phyloP scores from a whole-genome alignment of 37 sponge, comb jelly and placozoan species.

The Amphimedon queenslandica region DNA sequence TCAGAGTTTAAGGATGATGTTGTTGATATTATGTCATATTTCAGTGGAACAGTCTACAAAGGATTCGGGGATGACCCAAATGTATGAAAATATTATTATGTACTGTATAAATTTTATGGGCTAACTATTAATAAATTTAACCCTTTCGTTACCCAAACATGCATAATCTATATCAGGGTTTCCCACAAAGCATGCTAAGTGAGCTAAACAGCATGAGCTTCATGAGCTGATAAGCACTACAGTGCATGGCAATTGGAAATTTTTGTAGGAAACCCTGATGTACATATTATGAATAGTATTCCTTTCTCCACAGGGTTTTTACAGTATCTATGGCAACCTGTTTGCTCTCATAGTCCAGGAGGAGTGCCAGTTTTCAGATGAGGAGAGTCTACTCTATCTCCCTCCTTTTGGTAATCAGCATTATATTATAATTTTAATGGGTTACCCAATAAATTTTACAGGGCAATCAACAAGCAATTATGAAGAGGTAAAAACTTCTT shows the following conservation, averaged over 20 bases:
- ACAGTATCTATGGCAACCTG: conserved; percentile 64
- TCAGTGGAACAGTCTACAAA: conserved; percentile 67
- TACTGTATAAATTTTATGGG: too few species aligned
- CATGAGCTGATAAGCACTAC: too few species aligned
- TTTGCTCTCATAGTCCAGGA: conserved; percentile 76
- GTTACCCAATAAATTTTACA: neutral
- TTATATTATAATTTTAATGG: neutral
- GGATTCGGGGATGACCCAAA: conserved; percentile 85
- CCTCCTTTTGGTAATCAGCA: conserved; percentile 47
- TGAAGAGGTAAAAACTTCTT: conserved; percentile 54
- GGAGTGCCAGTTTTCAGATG: conserved; percentile 54
- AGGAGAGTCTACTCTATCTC: conserved; percentile 22
- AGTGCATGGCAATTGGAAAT: too few species aligned
- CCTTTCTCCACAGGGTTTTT: conserved; percentile 67
- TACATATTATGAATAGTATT: neutral
- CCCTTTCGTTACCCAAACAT: too few species aligned
- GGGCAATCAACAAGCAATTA: conserved; percentile 48
- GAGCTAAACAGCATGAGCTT: too few species aligned
- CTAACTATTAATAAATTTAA: too few species aligned
- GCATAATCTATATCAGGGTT: too few species aligned
- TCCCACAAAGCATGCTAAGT: too few species aligned
- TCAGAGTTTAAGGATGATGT: conserved; percentile 83
- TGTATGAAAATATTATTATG: too few species aligned
- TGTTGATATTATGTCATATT: conserved; percentile 89
- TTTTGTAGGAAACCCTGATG: conserved; percentile 1